Evolutionary conservation across 2,113 vertebrate species (phyloP).

Genomic region (Scalopus aquaticus): DNA sequence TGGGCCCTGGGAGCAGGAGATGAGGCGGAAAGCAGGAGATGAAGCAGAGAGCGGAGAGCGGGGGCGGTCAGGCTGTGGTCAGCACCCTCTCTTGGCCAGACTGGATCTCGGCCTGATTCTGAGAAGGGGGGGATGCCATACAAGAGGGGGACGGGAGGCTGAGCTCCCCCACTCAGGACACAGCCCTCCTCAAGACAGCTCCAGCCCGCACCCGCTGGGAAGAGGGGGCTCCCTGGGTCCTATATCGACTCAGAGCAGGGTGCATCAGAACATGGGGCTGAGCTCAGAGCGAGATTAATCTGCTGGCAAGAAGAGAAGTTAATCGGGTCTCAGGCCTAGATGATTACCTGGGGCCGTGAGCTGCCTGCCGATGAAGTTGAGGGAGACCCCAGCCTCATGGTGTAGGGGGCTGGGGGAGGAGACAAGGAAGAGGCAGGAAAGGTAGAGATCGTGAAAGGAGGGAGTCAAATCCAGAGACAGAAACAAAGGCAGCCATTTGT

Average conservation of each 20-base stretch:
- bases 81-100: background rate
- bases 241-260: background rate
- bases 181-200: background rate
- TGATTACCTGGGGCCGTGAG: conserved; percentile 50
- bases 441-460: background rate
- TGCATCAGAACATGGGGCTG: background rate
- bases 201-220: background rate
- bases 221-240: background rate
- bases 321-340: conserved; percentile 12
- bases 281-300: conserved; percentile 23
- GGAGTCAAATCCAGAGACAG: background rate
- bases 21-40: conserved; percentile 64
- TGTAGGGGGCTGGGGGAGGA: background rate
- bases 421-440: background rate
- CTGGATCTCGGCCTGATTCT: background rate
- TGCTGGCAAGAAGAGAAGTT: conserved; percentile 13
- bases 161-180: background rate
- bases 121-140: conserved; percentile 49
- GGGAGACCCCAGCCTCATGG: conserved; percentile 33
- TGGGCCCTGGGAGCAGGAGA: conserved; percentile 79
- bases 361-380: conserved; percentile 8
- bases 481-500: background rate
- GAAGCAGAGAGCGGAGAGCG: conserved; percentile 7
- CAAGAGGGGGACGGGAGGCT: background rate
- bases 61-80: background rate